phyloP scores from a whole-genome alignment of 2,888 invertebrate genomes.

The Chrysina gloriosa region DNA sequence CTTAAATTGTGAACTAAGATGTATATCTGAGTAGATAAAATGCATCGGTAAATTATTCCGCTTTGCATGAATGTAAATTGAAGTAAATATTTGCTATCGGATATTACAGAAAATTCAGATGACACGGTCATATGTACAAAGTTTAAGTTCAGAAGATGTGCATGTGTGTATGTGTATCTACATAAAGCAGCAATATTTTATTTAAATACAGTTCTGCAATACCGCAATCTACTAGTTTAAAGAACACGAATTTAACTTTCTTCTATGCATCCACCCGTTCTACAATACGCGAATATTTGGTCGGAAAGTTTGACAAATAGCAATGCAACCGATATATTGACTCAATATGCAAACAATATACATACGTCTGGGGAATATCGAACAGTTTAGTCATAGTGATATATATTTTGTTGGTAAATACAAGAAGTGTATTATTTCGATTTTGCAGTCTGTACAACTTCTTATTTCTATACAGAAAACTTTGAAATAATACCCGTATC shows the following conservation, averaged over 20 bases:
- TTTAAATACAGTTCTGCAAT: neutral
- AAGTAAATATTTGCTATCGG: conserved; percentile 14
- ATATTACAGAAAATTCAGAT: conserved; percentile 3
- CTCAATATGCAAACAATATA: too few species aligned
- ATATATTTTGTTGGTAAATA: too few species aligned
- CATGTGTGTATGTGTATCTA: neutral
- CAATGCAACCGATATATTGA: too few species aligned
- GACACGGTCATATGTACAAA: neutral
- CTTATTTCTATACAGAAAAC: too few species aligned
- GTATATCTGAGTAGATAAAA: neutral
- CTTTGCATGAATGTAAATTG: conserved; percentile 13
- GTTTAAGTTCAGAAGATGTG: conserved; percentile 4
- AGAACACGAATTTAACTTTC: neutral
- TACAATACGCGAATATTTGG: too few species aligned
- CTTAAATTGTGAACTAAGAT: neutral
- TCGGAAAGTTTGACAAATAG: too few species aligned
- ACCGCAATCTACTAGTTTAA: neutral
- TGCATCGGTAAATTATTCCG: conserved; percentile 14
- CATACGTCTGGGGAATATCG: too few species aligned
- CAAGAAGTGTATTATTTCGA: too few species aligned
- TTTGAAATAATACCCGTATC: too few species aligned
- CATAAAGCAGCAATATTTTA: conserved; percentile 11
- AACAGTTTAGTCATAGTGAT: too few species aligned
- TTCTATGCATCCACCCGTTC: neutral
- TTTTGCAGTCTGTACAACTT: too few species aligned